A percentile compares a stretch with the other conserved stretches of the same genome.
Conservation (phyloP, 2,797 vertebrate species). For the Dryobates pubescens region DNA sequence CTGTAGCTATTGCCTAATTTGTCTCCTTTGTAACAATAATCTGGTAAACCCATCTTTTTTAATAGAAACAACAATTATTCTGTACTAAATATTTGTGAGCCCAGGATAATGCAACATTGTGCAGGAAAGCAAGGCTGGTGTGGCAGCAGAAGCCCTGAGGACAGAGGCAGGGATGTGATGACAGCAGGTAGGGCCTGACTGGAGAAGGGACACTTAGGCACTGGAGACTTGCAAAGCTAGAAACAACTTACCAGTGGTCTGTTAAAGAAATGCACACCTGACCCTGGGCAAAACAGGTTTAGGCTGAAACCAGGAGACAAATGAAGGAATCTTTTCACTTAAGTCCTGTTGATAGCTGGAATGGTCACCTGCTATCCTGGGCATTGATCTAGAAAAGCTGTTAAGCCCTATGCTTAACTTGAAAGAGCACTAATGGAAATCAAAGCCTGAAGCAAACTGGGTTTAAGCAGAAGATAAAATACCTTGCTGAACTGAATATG, state of each 20-base stretch:
- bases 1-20: not conserved
- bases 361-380: not conserved
- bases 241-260: not conserved
- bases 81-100: not conserved
- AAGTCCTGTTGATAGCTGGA: not conserved
- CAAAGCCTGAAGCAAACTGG: not conserved
- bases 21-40: not conserved
- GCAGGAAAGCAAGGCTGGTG: not conserved
- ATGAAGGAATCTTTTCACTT: not conserved
- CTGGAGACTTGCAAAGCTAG: not conserved
- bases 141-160: not conserved
- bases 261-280: not conserved
- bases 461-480: not conserved
- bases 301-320: not conserved
- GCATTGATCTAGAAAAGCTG: not conserved
- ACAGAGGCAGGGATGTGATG: not conserved
- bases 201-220: not conserved
- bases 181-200: not conserved
- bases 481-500: not conserved
- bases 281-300: not conserved
- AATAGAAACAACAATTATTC: not conserved
- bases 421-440: constrained; percentile 1
- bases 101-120: not conserved
- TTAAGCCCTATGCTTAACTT: not conserved
- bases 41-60: not conserved